Evolutionary conservation across 2,797 vertebrate genomes (phyloP), one percentile per base, ranked within the genome.

Genomic region (Garrulus glandarius): DNA sequence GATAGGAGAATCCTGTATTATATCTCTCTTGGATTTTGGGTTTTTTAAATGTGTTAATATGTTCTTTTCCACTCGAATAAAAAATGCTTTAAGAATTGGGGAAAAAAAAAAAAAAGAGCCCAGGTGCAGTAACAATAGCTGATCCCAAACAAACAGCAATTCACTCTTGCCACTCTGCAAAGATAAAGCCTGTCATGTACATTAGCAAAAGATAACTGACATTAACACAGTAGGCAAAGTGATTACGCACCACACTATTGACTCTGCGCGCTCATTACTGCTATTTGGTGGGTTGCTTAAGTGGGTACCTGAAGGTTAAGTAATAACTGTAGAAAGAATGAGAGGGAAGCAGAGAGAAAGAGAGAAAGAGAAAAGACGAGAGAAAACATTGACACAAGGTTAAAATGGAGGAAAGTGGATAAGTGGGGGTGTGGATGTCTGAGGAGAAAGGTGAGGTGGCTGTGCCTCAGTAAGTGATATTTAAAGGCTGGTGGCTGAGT

Each of bases 241-340:
- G 97, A 97, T 97, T 97, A 97, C 61, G 82, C 95, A 95, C 89
- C 96, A 96, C 93, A 86, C 94, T 95, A 95, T 96, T 97, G 96
- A 96, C 97, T 97, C 95, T 93, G 86, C 15, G 77, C 49, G 79
- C 93, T 96, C 97, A 96, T 97, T 97, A 97, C 88, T 97, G 96
- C 96, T 97, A 91, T 96, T 97, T 97, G 97, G 97, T 97, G 97
- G 96, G 96, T 95, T 97, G 95, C 95, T 94, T 96, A 96, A 97
- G 96, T 97, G 96, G 96, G 87, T 96, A 97, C 96, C 96, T 97
- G 97, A 97, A 97, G 97, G 96, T 97, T 97, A 97, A 97, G 95
- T 96, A 97, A 97, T 97, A 97, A 95, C 96, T 89, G 88, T 80
- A 79, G 94, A 56, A 95, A 93, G 95, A 94, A 93, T 72, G 87